Evolutionary conservation across 1,140 invertebrate genomes (phyloP).

Genomic region (Neuroterus valhalla): DNA sequence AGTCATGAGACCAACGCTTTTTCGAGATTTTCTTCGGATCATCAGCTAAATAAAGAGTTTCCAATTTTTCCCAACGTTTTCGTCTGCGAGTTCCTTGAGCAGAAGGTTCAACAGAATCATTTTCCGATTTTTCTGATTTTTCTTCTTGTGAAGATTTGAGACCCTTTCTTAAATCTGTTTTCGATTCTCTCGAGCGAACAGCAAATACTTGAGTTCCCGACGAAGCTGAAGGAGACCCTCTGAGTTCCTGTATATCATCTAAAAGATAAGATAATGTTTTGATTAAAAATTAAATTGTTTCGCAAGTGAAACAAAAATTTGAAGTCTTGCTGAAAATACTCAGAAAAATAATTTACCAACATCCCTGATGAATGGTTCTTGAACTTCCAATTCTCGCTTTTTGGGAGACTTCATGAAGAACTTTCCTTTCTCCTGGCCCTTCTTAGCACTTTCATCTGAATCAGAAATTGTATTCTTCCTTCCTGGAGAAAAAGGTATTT

Average conservation of each 20-base stretch:
- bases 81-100: conserved; percentile 36
- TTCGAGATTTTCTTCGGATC: conserved; percentile 49
- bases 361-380: not conserved
- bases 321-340: too few relatives aligned
- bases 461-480: not conserved
- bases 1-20: conserved; percentile 50
- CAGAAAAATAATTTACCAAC: not conserved
- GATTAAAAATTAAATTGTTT: not conserved
- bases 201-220: not conserved
- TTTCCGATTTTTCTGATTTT: not conserved
- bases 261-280: not conserved
- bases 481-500: not conserved
- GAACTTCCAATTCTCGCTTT: not conserved
- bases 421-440: not conserved
- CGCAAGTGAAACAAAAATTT: too few relatives aligned
- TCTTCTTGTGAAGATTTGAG: conserved; percentile 1
- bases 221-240: not conserved
- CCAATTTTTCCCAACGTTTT: conserved; percentile 57
- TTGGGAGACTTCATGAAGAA: not conserved
- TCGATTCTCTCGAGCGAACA: not conserved
- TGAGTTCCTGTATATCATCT: not conserved
- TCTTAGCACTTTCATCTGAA: not conserved
- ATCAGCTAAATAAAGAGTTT: conserved; percentile 36
- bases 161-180: conserved; percentile 1
- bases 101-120: conserved; percentile 41